Evolutionary conservation across 2,888 invertebrate species (phyloP).

Genomic region (Cerastoderma edule): DNA sequence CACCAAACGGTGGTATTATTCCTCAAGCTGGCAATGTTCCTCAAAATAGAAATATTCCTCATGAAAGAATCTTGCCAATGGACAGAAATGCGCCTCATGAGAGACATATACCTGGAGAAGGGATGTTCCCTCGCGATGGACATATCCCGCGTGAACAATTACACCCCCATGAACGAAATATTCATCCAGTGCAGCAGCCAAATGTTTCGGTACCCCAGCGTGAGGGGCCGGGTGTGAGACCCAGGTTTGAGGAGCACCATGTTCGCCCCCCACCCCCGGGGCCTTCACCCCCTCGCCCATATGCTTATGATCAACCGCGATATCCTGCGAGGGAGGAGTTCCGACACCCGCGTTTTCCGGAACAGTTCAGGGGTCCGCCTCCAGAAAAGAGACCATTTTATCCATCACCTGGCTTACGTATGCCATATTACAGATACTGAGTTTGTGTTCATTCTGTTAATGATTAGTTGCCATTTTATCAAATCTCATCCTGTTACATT

Average conservation of each 20-base stretch:
- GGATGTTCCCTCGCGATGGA: too few species aligned
- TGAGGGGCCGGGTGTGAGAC: neutral
- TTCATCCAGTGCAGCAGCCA: neutral
- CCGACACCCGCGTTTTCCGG: conserved; percentile 22
- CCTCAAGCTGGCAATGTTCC: too few species aligned
- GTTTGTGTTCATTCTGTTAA: neutral
- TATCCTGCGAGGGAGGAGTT: neutral
- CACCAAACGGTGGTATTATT: neutral
- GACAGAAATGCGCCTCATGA: too few species aligned
- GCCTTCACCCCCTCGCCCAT: neutral
- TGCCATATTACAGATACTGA: conserved; percentile 52
- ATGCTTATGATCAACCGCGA: conserved; percentile 15
- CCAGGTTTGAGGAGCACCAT: conserved; percentile 14
- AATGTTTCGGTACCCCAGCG: neutral
- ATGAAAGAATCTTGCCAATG: too few species aligned
- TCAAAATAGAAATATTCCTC: too few species aligned
- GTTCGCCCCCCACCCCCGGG: conserved; percentile 1
- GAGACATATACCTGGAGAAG: too few species aligned
- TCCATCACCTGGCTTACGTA: conserved; percentile 37
- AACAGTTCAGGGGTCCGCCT: conserved; percentile 46
- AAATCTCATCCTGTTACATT: too few species aligned
- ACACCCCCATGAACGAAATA: too few species aligned
- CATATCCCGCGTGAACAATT: too few species aligned
- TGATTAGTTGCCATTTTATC: too few species aligned
- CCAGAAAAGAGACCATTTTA: conserved; percentile 50